Evolutionary conservation across 2,113 vertebrate species (phyloP), one percentile per base, ranked within the genome.

Genomic region (Corythoichthys haematopterus): DNA sequence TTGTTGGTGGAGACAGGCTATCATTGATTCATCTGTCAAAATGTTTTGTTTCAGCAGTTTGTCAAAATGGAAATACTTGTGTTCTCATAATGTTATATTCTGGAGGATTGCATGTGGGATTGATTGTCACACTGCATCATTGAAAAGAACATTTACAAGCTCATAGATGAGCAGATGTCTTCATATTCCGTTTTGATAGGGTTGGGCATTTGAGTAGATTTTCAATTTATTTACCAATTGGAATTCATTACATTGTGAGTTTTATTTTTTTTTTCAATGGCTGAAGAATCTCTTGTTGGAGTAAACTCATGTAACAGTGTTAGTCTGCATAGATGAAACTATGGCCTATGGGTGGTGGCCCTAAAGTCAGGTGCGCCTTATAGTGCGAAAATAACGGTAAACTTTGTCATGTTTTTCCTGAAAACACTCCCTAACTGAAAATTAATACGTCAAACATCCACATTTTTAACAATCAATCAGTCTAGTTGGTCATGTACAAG

Each of bases 11-110:
- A 46, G 40, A 12, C 40, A 46, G n/a, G n/a, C 10, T 36, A 33
- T 60, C 4, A 43, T 46, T 62, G 40, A 62, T 62, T 62, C 40
- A 7, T 20, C 40, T 46, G 60, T 62, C 60, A 46, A 62, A 62
- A 62, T 45, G 11, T 56, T 35, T 35, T 28, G 4, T 56, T 56
- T 56, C 12, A 56, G 35, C 33, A 6, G 53, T 56, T 56, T 62
- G 43, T 62, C 43, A 33, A 62, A 45, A 46, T 62, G 40, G n/a
- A 33, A 46, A 62, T 14, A 20, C 16, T 61, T 6, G n/a, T 28
- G 40, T 61, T 61, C 59, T 8, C 5, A 15, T 11, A 33, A 10
- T 46, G 40, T 13, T 62, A 45, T 28, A 43, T 60, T 60, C 3
- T 60, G 38, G 9, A 11, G 43, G 37, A 61, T 40, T 28, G 9